These are phyloP conservation scores for Eilema sororculum DNA, from an alignment of 2,888 invertebrate species.

Conservation along the genomic window DNA sequence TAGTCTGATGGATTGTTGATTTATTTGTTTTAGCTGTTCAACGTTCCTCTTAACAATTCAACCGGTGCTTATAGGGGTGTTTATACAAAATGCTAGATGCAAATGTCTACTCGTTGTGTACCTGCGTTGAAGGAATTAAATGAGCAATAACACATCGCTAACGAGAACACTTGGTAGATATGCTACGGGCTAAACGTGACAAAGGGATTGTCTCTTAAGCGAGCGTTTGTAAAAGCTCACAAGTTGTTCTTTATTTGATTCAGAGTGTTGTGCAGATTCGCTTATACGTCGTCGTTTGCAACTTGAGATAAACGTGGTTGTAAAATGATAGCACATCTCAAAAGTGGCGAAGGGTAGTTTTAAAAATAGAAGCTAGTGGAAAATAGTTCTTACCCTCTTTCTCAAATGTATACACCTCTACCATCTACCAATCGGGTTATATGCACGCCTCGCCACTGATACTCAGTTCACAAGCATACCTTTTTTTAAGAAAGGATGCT, in stretches of 20 bases:
- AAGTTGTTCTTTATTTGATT: constrained; percentile 40
- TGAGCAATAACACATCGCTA: constrained; percentile 71
- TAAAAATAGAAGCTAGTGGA: no score
- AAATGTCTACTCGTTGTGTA: constrained; percentile 59
- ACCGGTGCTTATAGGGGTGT: constrained; percentile 48
- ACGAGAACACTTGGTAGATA: constrained; percentile 57
- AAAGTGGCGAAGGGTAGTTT: no score
- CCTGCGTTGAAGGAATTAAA: constrained; percentile 65
- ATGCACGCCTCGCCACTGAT: no score
- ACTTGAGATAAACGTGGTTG: background rate
- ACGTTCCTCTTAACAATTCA: constrained; percentile 37
- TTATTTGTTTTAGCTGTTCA: background rate
- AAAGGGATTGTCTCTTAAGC: constrained; percentile 57
- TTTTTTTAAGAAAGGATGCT: no score
- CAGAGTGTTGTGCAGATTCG: background rate
- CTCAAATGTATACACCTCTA: no score
- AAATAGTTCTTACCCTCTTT: no score
- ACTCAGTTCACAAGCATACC: no score
- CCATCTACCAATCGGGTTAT: no score
- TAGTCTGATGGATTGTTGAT: no score
- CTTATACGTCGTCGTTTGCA: background rate
- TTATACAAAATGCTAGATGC: constrained; percentile 54
- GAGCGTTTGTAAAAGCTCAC: constrained; percentile 51
- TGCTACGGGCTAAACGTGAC: constrained; percentile 64
- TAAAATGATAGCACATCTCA: background rate